phyloP scores from a whole-genome alignment of 2,113 vertebrate species.

The Tetrax tetrax region DNA sequence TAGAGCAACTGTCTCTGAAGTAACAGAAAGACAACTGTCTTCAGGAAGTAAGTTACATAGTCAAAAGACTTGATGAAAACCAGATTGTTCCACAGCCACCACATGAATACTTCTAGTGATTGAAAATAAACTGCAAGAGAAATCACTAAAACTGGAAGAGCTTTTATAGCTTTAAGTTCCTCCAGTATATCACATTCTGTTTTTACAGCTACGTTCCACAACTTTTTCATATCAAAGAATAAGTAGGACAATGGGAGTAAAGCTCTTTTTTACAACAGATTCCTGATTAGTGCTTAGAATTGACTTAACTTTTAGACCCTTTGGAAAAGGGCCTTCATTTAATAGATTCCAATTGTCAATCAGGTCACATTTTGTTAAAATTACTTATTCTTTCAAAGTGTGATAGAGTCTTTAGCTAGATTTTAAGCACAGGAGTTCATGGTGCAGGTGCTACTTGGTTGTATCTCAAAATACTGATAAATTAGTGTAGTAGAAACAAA shows the following conservation, averaged over 20 bases:
- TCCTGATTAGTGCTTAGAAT: not conserved
- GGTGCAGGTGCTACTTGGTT: not conserved
- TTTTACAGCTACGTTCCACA: not conserved
- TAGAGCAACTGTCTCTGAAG: not conserved
- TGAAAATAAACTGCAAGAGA: not conserved
- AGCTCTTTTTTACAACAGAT: not conserved
- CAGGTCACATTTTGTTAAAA: not conserved
- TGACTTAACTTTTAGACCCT: not conserved
- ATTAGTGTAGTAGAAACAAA: not conserved
- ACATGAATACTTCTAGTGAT: not conserved
- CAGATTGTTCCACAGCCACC: not conserved
- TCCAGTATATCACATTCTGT: not conserved
- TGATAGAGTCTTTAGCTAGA: not conserved
- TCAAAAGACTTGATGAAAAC: not conserved
- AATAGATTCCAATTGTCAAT: not conserved
- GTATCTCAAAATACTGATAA: not conserved
- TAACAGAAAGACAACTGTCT: not conserved
- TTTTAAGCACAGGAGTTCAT: not conserved
- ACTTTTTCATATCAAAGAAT: not conserved
- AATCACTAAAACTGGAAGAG: not conserved
- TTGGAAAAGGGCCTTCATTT: not conserved
- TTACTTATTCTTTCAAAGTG: not conserved
- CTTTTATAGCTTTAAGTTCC: not conserved
- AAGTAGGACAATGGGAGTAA: not conserved
- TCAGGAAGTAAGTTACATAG: not conserved